phyloP scores from a whole-genome alignment of 2,888 invertebrate genomes.

The Caenorhabditis zanzibari region DNA sequence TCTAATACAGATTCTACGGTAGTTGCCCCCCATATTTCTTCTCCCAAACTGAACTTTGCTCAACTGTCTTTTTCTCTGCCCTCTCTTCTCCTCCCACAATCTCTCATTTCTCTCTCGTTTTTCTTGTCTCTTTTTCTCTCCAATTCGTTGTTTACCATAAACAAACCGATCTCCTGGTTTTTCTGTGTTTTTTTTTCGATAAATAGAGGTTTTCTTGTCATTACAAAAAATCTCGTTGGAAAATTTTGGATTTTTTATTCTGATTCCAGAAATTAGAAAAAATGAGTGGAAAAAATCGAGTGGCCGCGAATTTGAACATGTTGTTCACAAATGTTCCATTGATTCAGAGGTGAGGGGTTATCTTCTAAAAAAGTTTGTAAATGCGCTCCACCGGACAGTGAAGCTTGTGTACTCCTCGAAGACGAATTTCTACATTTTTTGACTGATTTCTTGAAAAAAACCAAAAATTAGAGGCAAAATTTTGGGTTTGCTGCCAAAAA shows the following conservation, averaged over 20 bases:
- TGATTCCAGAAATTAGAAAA: neutral
- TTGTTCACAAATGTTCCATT: slow-evolving; percentile 76
- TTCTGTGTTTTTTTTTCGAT: slow-evolving; percentile 2
- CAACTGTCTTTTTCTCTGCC: neutral
- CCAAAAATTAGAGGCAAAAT: too few relatives aligned
- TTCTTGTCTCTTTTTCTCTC: neutral
- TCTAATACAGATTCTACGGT: too few relatives aligned
- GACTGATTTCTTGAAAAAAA: too few relatives aligned
- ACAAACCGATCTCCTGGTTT: slow-evolving; percentile 32
- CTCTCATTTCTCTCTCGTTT: slow-evolving; percentile 12
- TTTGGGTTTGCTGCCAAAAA: too few relatives aligned
- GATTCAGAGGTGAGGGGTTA: slow-evolving; percentile 66
- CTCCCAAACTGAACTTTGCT: slow-evolving; percentile 25
- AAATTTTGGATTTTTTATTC: neutral
- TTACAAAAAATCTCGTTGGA: neutral
- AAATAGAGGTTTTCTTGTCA: neutral
- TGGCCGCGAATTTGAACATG: slow-evolving; percentile 76
- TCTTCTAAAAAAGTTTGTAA: too few relatives aligned
- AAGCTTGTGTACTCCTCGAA: too few relatives aligned
- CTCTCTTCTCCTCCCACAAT: neutral
- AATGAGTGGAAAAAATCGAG: slow-evolving; percentile 58
- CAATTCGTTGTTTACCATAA: slow-evolving; percentile 25
- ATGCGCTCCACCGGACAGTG: too few relatives aligned
- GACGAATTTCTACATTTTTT: too few relatives aligned
- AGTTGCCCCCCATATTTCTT: too few relatives aligned